phyloP scores from a whole-genome alignment of 1,140 invertebrate species.

The Aphelenchoides avenae region DNA sequence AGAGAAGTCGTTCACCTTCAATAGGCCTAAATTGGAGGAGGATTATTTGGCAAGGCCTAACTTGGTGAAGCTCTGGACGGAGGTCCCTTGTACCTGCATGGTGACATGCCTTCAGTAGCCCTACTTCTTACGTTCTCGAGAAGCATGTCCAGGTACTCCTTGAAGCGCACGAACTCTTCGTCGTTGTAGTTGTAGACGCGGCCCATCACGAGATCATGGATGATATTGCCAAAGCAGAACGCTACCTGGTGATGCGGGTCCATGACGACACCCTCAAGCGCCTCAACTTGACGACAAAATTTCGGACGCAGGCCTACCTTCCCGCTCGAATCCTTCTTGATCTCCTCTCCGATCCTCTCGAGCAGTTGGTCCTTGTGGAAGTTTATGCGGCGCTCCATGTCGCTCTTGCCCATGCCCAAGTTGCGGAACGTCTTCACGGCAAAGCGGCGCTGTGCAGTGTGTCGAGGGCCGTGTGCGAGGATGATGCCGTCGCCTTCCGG shows the following conservation, averaged over 20 bases:
- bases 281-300: neutral
- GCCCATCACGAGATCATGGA: slow-evolving; percentile 51
- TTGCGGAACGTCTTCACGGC: slow-evolving; percentile 39
- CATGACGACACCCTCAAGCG: no score
- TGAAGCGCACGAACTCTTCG: slow-evolving; percentile 45
- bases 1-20: no score
- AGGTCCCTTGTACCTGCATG: no score
- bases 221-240: slow-evolving; percentile 52
- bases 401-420: slow-evolving; percentile 40
- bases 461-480: slow-evolving; percentile 21
- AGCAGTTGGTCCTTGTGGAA: slow-evolving; percentile 28
- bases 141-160: slow-evolving; percentile 38
- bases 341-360: slow-evolving; percentile 9
- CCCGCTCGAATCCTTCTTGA: slow-evolving; percentile 8
- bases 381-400: slow-evolving; percentile 36
- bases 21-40: no score
- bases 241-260: slow-evolving; percentile 32
- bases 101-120: no score
- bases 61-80: no score
- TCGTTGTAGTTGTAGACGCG: slow-evolving; percentile 37
- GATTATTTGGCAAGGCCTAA: no score
- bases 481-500: slow-evolving; percentile 38
- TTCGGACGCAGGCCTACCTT: no score
- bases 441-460: slow-evolving; percentile 41
- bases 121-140: slow-evolving; percentile 37